These are phyloP conservation scores for Epinephelus cyanopodus DNA, from an alignment of 2,113 vertebrate genomes.

Conservation along the genomic window DNA sequence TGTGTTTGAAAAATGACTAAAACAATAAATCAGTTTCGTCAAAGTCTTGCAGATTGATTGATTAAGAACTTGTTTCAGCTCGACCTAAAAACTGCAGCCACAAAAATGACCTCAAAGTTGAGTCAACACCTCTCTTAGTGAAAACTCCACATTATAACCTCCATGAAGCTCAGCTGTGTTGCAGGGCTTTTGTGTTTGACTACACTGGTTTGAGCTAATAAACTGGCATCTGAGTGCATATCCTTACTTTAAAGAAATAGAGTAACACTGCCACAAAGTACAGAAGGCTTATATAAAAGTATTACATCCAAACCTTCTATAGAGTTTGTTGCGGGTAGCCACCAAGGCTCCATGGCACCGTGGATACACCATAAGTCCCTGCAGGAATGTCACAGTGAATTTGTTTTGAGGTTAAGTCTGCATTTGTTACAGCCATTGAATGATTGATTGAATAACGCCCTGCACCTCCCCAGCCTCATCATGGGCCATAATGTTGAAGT, in stretches of 20 bases:
- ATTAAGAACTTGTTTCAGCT: neutral
- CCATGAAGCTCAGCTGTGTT: neutral
- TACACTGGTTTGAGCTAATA: neutral
- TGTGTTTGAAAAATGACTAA: neutral
- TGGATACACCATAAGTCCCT: conserved; percentile 15
- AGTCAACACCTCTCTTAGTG: neutral
- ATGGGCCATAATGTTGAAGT: neutral
- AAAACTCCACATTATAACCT: neutral
- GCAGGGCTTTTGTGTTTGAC: neutral
- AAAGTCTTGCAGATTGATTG: neutral
- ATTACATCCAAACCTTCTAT: neutral
- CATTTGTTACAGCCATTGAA: neutral
- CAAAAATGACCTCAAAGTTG: neutral
- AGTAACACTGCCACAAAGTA: neutral
- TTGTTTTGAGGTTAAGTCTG: neutral
- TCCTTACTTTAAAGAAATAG: neutral
- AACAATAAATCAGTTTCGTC: neutral
- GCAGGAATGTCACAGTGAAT: conserved; percentile 35
- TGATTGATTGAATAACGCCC: neutral
- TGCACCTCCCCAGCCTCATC: too few species aligned
- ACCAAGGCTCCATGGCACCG: neutral
- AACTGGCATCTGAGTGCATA: neutral
- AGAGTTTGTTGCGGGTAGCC: neutral
- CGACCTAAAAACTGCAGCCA: neutral
- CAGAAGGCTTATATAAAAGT: neutral